Evolutionary conservation across 1,140 invertebrate species (phyloP), one percentile per base, ranked within the genome.

Genomic region (Coelopa frigida): DNA sequence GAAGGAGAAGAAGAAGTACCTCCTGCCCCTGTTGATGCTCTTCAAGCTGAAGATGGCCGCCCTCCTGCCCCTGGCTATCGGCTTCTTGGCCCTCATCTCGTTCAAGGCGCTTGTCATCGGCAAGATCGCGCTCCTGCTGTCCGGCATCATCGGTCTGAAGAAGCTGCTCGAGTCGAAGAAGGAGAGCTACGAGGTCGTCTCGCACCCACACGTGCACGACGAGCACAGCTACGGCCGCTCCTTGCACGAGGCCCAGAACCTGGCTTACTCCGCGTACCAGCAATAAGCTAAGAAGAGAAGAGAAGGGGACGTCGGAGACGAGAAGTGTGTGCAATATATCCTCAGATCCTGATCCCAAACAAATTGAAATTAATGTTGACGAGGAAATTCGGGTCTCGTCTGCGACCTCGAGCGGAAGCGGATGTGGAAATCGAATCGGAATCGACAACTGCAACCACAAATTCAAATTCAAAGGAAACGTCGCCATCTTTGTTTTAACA

Each of bases 21-120:
- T 87, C 51, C 58, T 84, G 53, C 82, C 84, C 18, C 73, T 89
- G 41, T 72, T 88, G 23, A 74, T 86, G 46, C 74, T 89, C 33
- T 71, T 87, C 60, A 85, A 87, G 61, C 63, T 88, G 61, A 89
- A 89, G 73, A 83, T 84, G 46, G 83, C 82, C 44, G 79, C 82
- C 15, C 74, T 89, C 21, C 80, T 87, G 54, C 85, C 85, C 15
- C 72, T 89, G 46, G 79, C 81, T 49, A 74, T 89, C 11, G 86
- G 84, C 49, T 82, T 78, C 58, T 75, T 89, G 42, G 86, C 83
- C 7, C 73, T 89, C n/a, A 73, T 87, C 23, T 85, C 85, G 5
- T 82, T 87, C 73, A 89, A 89, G 73, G 87, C 87, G 14, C 73
- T 89, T 40, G 72, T 88, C 36, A 77, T 88, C 52, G 84, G 84